Conservation (phyloP, 2,113 vertebrate genomes). For the Accipiter cooperii region DNA sequence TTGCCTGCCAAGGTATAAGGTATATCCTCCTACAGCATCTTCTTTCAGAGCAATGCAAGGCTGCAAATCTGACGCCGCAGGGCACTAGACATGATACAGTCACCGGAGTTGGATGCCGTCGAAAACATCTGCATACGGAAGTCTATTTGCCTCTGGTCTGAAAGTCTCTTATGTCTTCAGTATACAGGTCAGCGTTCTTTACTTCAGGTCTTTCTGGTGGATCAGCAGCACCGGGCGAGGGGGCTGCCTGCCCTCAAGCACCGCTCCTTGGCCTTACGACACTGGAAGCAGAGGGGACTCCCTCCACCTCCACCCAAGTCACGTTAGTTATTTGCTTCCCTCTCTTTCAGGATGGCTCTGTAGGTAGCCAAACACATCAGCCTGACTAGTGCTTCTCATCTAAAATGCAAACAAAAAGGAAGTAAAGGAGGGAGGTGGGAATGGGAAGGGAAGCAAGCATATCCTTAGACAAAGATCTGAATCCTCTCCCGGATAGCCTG, state of each 20-base stretch:
- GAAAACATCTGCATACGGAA: neutral
- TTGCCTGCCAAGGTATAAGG: neutral
- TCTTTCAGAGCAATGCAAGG: neutral
- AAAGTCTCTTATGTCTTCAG: neutral
- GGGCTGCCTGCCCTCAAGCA: neutral
- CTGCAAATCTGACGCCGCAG: neutral
- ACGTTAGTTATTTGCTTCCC: neutral
- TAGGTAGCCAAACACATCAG: neutral
- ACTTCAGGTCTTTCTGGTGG: neutral
- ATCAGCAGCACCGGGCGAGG: neutral
- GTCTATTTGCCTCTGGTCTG: neutral
- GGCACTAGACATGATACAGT: neutral
- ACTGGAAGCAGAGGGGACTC: neutral
- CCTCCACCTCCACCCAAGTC: neutral
- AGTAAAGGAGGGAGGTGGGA: neutral
- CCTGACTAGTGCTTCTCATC: neutral
- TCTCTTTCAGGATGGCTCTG: neutral
- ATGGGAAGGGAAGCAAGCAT: neutral
- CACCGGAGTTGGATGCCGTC: neutral
- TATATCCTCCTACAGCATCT: neutral
- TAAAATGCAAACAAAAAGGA: neutral
- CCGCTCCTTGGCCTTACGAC: neutral
- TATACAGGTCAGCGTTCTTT: neutral
- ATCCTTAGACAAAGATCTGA: conserved; percentile 86
- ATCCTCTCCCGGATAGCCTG: conserved; percentile 95